Evolutionary conservation across 2,797 vertebrate genomes (phyloP).

Genomic region (Potorous gilbertii): DNA sequence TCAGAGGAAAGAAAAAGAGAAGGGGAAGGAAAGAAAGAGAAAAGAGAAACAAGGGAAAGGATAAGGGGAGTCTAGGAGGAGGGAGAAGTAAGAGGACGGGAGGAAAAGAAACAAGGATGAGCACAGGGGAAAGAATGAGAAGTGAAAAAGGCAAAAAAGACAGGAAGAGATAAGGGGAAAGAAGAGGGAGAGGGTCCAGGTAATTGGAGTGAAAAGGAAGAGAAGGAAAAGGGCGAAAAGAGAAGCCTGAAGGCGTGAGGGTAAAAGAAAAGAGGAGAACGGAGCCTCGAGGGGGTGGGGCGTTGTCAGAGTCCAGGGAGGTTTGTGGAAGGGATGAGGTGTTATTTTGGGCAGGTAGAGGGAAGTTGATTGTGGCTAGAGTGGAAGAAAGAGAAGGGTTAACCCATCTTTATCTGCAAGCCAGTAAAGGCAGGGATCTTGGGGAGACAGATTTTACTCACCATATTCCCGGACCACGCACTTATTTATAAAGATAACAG

Average conservation of each 20-base stretch:
- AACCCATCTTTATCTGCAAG: background rate
- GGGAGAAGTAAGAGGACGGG: background rate
- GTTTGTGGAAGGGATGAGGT: background rate
- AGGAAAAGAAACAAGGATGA: background rate
- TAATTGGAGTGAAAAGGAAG: background rate
- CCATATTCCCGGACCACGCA: background rate
- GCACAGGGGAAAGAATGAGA: background rate
- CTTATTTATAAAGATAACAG: background rate
- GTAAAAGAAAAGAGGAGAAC: too few species aligned
- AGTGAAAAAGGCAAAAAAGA: background rate
- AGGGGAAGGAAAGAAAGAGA: background rate
- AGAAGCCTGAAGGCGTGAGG: background rate
- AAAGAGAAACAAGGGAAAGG: background rate
- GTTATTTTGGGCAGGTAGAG: background rate
- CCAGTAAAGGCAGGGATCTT: background rate
- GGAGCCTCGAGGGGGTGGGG: too few species aligned
- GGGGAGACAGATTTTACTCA: background rate
- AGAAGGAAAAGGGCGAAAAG: background rate
- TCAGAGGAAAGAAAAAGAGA: background rate
- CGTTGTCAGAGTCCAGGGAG: background rate
- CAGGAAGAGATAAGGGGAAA: background rate
- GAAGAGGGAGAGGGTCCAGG: background rate
- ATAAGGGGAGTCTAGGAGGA: background rate
- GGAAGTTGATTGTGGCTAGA: background rate
- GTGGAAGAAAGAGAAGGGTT: constrained; percentile 12